Percentiles rank a stretch among this genome's conserved stretches.
Conservation (phyloP, 2,888 invertebrate genomes). For the Galeruca laticollis region DNA sequence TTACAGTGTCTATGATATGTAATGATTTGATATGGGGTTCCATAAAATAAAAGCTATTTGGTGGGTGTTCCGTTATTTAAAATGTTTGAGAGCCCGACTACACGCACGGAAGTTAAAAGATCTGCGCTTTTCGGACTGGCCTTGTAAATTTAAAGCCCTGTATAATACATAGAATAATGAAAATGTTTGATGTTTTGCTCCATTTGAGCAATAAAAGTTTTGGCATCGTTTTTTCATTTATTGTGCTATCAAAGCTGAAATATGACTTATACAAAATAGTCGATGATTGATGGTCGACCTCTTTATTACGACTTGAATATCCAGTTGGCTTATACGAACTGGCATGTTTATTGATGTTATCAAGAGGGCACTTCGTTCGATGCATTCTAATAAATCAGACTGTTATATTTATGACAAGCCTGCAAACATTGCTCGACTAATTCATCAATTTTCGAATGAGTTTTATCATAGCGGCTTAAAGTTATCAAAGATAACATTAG, state of each 20-base stretch:
- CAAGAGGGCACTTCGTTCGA: constrained; percentile 35
- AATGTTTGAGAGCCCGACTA: no score
- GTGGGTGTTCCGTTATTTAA: no score
- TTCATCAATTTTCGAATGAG: constrained; percentile 30
- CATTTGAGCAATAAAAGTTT: neutral
- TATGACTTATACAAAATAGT: constrained; percentile 33
- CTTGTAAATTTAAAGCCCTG: neutral
- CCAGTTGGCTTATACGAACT: constrained; percentile 34
- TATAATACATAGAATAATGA: neutral
- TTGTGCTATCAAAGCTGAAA: constrained; percentile 11
- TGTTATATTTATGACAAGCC: constrained; percentile 34
- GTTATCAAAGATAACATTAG: constrained; percentile 25
- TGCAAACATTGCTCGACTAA: constrained; percentile 27
- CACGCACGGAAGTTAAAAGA: no score
- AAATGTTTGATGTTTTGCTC: neutral
- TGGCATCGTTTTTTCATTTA: constrained; percentile 11
- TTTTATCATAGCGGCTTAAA: constrained; percentile 31
- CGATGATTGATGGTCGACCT: constrained; percentile 33
- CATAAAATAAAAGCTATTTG: no score
- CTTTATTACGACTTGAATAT: constrained; percentile 33
- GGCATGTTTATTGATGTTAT: constrained; percentile 37
- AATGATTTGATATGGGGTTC: no score
- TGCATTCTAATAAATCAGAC: constrained; percentile 34
- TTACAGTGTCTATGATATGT: no score
- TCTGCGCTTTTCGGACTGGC: no score